These are phyloP conservation scores for Sinohyriopsis cumingii DNA, from an alignment of 2,888 invertebrate genomes.

Conservation along the genomic window DNA sequence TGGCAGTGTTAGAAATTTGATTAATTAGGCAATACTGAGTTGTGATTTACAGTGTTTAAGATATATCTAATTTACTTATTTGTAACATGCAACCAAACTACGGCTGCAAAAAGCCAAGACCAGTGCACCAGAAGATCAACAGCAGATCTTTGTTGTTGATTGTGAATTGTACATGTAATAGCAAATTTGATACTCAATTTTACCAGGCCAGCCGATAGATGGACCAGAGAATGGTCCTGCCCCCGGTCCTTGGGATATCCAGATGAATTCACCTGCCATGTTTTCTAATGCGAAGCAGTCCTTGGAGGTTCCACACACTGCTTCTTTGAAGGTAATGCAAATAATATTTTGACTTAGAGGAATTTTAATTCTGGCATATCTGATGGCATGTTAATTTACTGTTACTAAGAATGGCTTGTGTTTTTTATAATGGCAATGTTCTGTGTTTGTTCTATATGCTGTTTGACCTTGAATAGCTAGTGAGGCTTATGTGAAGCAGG, in stretches of 20 bases:
- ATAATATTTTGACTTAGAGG: too few species aligned
- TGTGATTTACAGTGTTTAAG: too few species aligned
- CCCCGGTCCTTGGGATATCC: conserved; percentile 74
- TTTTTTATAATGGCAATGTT: background rate
- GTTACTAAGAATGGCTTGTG: background rate
- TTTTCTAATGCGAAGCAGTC: conserved; percentile 72
- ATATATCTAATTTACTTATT: too few species aligned
- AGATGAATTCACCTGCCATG: conserved; percentile 68
- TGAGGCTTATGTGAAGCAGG: background rate
- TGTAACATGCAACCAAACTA: too few species aligned
- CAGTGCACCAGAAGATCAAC: too few species aligned
- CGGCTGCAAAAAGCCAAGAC: too few species aligned
- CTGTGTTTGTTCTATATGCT: background rate
- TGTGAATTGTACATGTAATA: too few species aligned
- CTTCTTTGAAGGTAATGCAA: conserved; percentile 70
- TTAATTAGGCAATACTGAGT: too few species aligned
- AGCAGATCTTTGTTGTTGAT: too few species aligned
- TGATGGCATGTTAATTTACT: background rate
- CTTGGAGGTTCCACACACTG: conserved; percentile 75
- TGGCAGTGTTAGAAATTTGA: too few species aligned
- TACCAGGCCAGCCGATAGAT: conserved; percentile 63
- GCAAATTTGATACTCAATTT: too few species aligned
- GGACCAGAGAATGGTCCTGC: conserved; percentile 66
- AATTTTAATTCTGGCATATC: background rate
- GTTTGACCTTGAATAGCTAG: background rate